Evolutionary conservation across 2,888 invertebrate species (phyloP).

Genomic region (Scaptomyza tumidula): DNA sequence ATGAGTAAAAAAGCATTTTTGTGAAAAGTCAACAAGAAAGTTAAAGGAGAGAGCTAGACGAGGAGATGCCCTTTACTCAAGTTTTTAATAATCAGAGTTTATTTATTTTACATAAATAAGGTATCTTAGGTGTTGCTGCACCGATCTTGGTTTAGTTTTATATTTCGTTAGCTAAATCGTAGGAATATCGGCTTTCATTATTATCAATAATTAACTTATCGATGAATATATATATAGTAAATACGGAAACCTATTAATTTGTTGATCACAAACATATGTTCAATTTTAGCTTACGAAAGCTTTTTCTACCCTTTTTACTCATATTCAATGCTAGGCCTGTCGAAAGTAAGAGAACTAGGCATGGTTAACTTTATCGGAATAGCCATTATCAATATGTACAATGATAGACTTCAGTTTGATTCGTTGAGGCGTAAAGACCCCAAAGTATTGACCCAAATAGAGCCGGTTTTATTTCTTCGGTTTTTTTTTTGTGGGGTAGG

Average conservation of each 20-base stretch:
- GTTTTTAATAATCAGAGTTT: not conserved
- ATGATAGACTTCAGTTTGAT: constrained; percentile 5
- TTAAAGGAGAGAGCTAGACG: not conserved
- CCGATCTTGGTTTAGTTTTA: no score
- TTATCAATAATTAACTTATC: not conserved
- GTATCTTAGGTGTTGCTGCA: no score
- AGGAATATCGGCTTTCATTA: no score
- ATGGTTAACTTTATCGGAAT: constrained; percentile 42
- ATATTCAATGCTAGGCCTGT: not conserved
- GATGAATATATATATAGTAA: no score
- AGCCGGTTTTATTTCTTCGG: not conserved
- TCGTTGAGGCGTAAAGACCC: constrained; percentile 49
- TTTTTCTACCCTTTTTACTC: no score
- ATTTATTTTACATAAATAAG: no score
- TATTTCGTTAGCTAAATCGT: no score
- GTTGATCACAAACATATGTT: no score
- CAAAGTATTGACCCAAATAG: constrained; percentile 59
- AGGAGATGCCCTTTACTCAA: not conserved
- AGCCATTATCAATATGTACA: constrained; percentile 46
- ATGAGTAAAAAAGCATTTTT: constrained; percentile 14
- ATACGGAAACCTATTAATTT: no score
- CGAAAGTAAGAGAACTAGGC: constrained; percentile 7
- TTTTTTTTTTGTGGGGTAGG: not conserved
- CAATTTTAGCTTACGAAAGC: no score
- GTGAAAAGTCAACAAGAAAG: not conserved